Evolutionary conservation across 2,113 vertebrate genomes (phyloP).

Genomic region (Lycaon pictus): DNA sequence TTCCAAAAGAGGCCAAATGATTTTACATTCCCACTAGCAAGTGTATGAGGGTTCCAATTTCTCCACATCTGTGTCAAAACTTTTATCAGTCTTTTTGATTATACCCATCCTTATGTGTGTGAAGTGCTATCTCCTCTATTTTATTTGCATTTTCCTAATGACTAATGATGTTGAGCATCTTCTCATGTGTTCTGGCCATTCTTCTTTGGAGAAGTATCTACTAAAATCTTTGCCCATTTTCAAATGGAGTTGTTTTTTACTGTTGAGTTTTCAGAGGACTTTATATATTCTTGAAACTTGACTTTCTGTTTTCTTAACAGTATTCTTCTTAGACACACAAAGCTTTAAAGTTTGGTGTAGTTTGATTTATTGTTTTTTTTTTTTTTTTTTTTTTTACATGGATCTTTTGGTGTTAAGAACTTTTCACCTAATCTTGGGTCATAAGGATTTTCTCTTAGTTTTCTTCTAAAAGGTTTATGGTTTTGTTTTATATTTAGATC

Average conservation of each 20-base stretch:
- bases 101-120: not conserved
- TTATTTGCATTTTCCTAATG: not conserved
- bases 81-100: not conserved
- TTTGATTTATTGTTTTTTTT: not conserved
- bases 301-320: constrained; percentile 25
- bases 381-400: not conserved
- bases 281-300: not conserved
- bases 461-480: not conserved
- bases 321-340: not conserved
- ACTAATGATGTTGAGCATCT: not conserved
- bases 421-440: not conserved
- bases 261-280: not conserved
- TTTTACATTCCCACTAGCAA: not conserved
- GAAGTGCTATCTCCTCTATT: not conserved
- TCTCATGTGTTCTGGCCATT: not conserved
- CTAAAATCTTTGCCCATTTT: not conserved
- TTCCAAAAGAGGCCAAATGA: not conserved
- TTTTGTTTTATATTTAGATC: constrained; percentile 13
- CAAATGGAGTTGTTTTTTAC: not conserved
- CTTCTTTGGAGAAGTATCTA: not conserved
- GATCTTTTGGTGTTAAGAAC: constrained; percentile 6
- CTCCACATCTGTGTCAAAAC: not conserved
- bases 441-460: constrained; percentile 1
- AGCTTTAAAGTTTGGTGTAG: not conserved
- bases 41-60: not conserved